Base-by-base conservation (phyloP, 2,888 invertebrate genomes). In the Hemithea aestivaria region DNA sequence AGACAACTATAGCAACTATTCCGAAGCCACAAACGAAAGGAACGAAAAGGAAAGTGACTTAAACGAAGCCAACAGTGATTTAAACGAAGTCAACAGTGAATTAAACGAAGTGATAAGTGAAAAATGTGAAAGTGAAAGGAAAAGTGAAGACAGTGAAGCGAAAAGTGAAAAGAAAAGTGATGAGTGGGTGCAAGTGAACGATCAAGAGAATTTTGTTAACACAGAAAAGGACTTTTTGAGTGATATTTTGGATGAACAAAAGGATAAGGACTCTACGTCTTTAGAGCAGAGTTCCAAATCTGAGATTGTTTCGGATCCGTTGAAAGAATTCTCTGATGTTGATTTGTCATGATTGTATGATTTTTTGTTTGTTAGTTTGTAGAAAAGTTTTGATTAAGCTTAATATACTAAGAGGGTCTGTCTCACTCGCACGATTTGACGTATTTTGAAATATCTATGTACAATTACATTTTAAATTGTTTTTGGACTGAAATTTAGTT, bases 301-400 rank as follows among this genome's bases (percentile, higher is more conserved):
- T 8, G 57, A 56, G n/a, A 56, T 41, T 0, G 40, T 61, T 6
- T 55, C 66, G 0, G 77, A 79, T 44, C 80, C 80, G 0, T 40
- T 81, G 28, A 65, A 67, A 10, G 69, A 71, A 8, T 79, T 82
- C 27, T 66, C 77, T 0, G 81, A 83, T 1, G 66, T 82, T 0
- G 79, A 83, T 38, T 52, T 83, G 4, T 72, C 66, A 49, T 82
- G 81, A 79, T 78, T 69, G 12, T 71, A 50, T 16, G 78, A 80
- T 45, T 51, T 61, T 0, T 0, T 80, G 6, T 68, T 81, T 30
- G 55, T 59, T 40, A 53, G 59, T 49, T 44, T 79, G 8, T 43
- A 77, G 9, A 67, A 53, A 31, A 52, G 56, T 27, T 56, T 62
- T 22, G 38, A 16, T 16, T 58, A 38, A 37, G n/a, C 7, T 20